phyloP scores from a whole-genome alignment of 2,888 invertebrate species.

The Arge pagana region DNA sequence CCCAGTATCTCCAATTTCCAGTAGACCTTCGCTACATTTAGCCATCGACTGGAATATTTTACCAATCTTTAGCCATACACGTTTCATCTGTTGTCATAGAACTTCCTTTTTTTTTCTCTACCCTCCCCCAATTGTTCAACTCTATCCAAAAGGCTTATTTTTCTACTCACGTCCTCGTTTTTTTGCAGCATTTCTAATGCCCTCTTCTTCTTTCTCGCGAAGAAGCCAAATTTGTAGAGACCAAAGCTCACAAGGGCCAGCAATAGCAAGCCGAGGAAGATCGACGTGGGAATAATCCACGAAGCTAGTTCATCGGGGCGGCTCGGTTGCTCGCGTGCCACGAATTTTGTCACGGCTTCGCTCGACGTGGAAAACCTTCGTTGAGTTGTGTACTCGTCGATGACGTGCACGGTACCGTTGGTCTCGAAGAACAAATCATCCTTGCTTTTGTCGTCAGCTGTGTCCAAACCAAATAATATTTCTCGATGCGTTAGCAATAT shows the following conservation, averaged over 20 bases:
- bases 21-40: too few relatives aligned
- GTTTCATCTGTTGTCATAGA: too few relatives aligned
- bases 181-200: slow-evolving; percentile 45
- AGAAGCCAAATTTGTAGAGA: slow-evolving; percentile 49
- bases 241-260: slow-evolving; percentile 39
- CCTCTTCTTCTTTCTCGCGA: slow-evolving; percentile 43
- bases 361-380: slow-evolving; percentile 41
- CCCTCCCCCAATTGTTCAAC: too few relatives aligned
- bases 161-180: too few relatives aligned
- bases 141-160: too few relatives aligned
- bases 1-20: too few relatives aligned
- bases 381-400: slow-evolving; percentile 37
- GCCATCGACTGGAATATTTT: too few relatives aligned
- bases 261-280: slow-evolving; percentile 43
- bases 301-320: slow-evolving; percentile 38
- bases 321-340: slow-evolving; percentile 51
- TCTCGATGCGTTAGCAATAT: too few relatives aligned
- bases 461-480: slow-evolving; percentile 7
- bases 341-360: slow-evolving; percentile 45
- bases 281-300: slow-evolving; percentile 47
- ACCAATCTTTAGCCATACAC: too few relatives aligned
- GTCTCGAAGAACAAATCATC: slow-evolving; percentile 53
- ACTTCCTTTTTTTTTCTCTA: too few relatives aligned
- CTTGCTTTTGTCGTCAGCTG: too few relatives aligned
- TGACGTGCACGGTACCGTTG: slow-evolving; percentile 45